A percentile compares a stretch with the other conserved stretches of the same genome.
Evolutionary conservation across 2,113 vertebrate genomes (phyloP).

Genomic region (Opisthocomus hoazin): DNA sequence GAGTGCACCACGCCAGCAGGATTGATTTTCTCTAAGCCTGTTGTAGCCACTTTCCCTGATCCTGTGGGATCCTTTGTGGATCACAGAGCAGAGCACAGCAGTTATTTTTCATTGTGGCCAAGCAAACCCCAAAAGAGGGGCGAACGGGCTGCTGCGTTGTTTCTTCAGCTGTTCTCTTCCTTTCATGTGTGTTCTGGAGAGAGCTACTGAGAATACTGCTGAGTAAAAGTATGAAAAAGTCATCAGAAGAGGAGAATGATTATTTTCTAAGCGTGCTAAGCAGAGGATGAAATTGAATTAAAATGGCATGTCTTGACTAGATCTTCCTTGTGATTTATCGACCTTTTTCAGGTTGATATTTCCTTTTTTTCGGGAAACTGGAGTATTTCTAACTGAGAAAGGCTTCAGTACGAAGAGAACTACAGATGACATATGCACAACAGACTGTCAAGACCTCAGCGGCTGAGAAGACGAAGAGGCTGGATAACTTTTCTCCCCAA

Average conservation of each 20-base stretch:
- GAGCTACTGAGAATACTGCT: neutral
- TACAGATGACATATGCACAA: neutral
- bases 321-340: neutral
- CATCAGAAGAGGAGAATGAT: neutral
- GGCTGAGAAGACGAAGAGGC: neutral
- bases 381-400: neutral
- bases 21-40: neutral
- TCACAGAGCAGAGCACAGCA: neutral
- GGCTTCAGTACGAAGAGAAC: neutral
- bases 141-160: neutral
- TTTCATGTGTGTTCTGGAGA: neutral
- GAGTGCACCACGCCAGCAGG: neutral
- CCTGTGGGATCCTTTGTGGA: neutral
- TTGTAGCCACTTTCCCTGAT: neutral
- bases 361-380: neutral
- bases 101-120: neutral
- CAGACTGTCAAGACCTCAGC: neutral
- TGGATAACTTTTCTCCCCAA: neutral
- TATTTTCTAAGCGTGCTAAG: neutral
- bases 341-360: too few relatives aligned
- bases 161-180: neutral
- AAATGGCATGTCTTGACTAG: neutral
- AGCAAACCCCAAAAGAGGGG: neutral
- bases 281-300: neutral
- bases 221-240: neutral